Evolutionary conservation across 2,113 vertebrate genomes (phyloP).

Genomic region (Hylia prasina): DNA sequence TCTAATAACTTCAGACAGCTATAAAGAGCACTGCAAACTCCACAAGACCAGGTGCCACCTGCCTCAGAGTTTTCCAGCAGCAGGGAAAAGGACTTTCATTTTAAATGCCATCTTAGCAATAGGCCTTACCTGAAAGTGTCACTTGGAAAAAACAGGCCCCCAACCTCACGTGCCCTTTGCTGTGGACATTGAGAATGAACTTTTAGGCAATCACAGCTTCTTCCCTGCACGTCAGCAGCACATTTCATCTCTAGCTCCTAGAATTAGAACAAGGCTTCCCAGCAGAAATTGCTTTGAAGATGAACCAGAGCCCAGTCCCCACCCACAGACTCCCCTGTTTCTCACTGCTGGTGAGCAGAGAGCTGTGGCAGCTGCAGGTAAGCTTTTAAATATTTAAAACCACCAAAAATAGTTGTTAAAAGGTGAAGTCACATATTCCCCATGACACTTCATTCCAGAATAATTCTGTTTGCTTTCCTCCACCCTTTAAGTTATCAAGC

Average conservation of each 20-base stretch:
- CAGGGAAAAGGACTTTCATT: neutral
- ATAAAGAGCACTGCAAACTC: neutral
- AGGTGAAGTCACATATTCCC: slow-evolving; percentile 3
- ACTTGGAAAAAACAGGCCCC: neutral
- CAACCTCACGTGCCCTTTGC: neutral
- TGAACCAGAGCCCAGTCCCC: slow-evolving; percentile 7
- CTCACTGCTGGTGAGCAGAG: neutral
- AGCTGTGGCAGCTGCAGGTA: slow-evolving; percentile 14
- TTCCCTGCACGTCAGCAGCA: neutral
- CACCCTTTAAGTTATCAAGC: neutral
- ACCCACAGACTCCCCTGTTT: neutral
- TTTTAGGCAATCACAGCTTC: neutral
- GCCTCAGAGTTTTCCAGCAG: neutral
- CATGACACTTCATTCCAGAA: neutral
- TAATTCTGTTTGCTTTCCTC: slow-evolving; percentile 12
- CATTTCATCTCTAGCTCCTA: neutral
- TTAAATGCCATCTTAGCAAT: neutral
- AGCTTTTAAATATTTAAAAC: slow-evolving; percentile 14
- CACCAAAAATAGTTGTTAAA: slow-evolving; percentile 6
- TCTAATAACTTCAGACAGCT: neutral
- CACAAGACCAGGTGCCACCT: neutral
- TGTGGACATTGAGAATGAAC: neutral
- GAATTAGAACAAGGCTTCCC: neutral
- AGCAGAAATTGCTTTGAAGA: slow-evolving; percentile 25
- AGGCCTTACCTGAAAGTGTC: neutral